Conservation (phyloP, 1,140 invertebrate species). For the Platorchestia sp. region DNA sequence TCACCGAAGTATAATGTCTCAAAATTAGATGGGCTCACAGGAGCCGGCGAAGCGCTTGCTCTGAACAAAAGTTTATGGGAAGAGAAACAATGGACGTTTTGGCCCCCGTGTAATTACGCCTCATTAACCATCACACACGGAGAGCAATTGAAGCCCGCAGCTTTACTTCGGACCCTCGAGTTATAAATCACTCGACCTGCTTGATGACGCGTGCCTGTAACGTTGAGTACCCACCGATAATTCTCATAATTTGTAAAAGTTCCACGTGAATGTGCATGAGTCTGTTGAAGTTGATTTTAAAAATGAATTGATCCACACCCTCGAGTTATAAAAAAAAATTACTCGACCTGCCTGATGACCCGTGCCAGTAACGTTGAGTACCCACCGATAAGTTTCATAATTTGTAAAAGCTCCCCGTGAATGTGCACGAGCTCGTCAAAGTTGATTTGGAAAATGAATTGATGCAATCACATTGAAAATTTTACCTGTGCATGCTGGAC, state of each 20-base stretch:
- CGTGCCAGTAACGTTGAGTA: background rate
- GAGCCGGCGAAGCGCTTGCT: background rate
- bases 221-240: too few relatives aligned
- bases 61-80: background rate
- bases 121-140: background rate
- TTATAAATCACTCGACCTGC: background rate
- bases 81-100: constrained; percentile 14
- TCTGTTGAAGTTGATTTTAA: background rate
- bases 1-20: too few relatives aligned
- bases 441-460: background rate
- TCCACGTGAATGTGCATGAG: background rate
- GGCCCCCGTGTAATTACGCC: constrained; percentile 13
- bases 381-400: too few relatives aligned
- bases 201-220: background rate
- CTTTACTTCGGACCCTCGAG: background rate
- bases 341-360: background rate
- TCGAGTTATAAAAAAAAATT: background rate
- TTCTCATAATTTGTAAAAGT: background rate
- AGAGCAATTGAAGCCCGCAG: background rate
- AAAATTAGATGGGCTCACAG: background rate
- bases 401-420: background rate
- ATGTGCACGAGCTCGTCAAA: background rate
- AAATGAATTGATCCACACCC: too few relatives aligned
- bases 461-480: background rate
- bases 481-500: background rate